Evolutionary conservation across 2,113 vertebrate species (phyloP).

Genomic region (Galemys pyrenaicus): DNA sequence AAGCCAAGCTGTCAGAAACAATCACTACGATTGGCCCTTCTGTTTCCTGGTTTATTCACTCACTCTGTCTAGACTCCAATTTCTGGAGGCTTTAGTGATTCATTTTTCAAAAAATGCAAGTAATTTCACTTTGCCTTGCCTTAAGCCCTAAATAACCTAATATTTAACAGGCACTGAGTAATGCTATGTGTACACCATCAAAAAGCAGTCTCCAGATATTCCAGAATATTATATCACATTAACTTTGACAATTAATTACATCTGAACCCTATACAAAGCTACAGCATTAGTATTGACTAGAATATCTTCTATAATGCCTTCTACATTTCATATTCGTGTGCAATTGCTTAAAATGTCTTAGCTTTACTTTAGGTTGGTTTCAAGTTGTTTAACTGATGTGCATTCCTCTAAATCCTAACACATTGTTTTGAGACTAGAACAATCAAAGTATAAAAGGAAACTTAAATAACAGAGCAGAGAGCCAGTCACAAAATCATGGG

Average conservation of each 20-base stretch:
- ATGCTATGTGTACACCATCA: neutral
- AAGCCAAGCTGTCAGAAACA: neutral
- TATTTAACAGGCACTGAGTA: constrained; percentile 47
- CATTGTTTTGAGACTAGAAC: neutral
- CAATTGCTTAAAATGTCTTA: constrained; percentile 10
- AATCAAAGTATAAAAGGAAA: neutral
- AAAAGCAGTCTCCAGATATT: neutral
- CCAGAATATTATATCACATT: neutral
- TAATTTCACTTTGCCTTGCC: constrained; percentile 60
- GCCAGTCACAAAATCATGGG: neutral
- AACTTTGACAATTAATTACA: constrained; percentile 43
- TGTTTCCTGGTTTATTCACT: neutral
- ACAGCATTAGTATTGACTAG: neutral
- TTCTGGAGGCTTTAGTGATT: constrained; percentile 51
- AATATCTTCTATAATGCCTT: neutral
- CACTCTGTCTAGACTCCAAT: constrained; percentile 56
- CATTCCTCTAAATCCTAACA: neutral
- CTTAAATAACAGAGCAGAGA: neutral
- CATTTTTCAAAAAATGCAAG: constrained; percentile 60
- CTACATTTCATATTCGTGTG: neutral
- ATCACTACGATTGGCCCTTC: neutral
- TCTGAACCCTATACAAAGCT: neutral
- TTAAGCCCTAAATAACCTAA: constrained; percentile 49
- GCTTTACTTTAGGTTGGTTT: constrained; percentile 12
- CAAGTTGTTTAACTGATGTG: neutral